Evolutionary conservation across 2,888 invertebrate genomes (phyloP).

Genomic region (Clunio marinus): DNA sequence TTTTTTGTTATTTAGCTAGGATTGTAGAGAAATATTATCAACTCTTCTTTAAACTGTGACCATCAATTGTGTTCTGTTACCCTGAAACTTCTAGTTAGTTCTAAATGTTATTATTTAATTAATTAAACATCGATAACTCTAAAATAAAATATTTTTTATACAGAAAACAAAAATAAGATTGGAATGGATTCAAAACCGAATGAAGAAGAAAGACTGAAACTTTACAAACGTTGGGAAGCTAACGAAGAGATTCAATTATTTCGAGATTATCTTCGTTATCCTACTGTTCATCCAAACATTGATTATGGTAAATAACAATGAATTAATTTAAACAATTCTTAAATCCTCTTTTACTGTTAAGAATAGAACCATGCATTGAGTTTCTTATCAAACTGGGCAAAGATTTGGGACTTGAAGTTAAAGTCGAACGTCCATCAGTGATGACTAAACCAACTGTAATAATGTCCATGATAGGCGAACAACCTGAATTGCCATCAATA

Average conservation of each 20-base stretch:
- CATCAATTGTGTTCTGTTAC: too few relatives aligned
- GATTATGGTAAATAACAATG: constrained; percentile 83
- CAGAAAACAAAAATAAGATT: too few relatives aligned
- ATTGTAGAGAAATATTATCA: too few relatives aligned
- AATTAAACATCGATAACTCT: too few relatives aligned
- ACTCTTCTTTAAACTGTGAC: too few relatives aligned
- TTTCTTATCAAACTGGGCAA: constrained; percentile 72
- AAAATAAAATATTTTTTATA: too few relatives aligned
- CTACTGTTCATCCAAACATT: constrained; percentile 81
- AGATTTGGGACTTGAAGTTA: constrained; percentile 62
- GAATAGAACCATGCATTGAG: constrained; percentile 65
- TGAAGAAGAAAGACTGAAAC: constrained; percentile 9
- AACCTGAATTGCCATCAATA: constrained; percentile 66
- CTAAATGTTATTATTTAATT: too few relatives aligned
- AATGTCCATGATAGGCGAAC: constrained; percentile 75
- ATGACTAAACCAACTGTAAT: constrained; percentile 74
- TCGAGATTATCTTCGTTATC: constrained; percentile 77
- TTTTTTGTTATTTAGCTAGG: too few relatives aligned
- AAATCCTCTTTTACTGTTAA: background rate
- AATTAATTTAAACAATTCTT: too few relatives aligned
- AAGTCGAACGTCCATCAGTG: constrained; percentile 59
- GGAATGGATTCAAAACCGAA: too few relatives aligned
- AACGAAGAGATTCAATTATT: constrained; percentile 69
- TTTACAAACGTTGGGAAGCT: constrained; percentile 47
- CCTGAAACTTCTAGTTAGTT: too few relatives aligned